These are phyloP conservation scores for Aplidium turbinatum DNA, from an alignment of 23 tunicate species.

Conservation along the genomic window DNA sequence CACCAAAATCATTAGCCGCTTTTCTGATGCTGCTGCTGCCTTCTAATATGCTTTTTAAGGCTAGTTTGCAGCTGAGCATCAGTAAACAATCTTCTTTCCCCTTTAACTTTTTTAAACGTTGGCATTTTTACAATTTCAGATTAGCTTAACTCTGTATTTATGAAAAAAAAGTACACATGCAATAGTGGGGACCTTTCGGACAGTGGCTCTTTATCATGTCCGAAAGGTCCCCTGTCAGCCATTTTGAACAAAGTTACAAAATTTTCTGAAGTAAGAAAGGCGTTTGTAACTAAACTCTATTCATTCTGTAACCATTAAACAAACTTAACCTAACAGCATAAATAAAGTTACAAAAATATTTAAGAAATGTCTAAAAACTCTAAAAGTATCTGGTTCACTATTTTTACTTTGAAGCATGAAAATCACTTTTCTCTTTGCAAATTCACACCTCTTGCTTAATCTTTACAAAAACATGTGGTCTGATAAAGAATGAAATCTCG, in stretches of 20 bases:
- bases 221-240: slow-evolving; percentile 22
- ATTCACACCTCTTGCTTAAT: no score
- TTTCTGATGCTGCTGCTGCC: slow-evolving; percentile 4
- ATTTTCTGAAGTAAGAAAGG: background rate
- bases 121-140: background rate
- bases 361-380: no score
- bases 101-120: background rate
- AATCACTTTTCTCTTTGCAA: no score
- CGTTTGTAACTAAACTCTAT: slow-evolving; percentile 9
- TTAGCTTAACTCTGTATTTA: background rate
- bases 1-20: background rate
- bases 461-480: no score
- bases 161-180: background rate
- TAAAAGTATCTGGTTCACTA: no score
- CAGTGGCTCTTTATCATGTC: background rate
- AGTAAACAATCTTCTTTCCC: slow-evolving; percentile 1
- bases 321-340: background rate
- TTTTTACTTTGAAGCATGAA: no score
- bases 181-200: background rate
- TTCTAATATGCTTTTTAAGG: slow-evolving; percentile 20
- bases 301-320: background rate
- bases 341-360: no score
- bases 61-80: slow-evolving; percentile 13
- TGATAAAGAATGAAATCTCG: no score
- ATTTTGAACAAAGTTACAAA: slow-evolving; percentile 15